These are phyloP conservation scores for Keiferia lycopersicella DNA, from an alignment of 2,888 invertebrate species.

Conservation along the genomic window DNA sequence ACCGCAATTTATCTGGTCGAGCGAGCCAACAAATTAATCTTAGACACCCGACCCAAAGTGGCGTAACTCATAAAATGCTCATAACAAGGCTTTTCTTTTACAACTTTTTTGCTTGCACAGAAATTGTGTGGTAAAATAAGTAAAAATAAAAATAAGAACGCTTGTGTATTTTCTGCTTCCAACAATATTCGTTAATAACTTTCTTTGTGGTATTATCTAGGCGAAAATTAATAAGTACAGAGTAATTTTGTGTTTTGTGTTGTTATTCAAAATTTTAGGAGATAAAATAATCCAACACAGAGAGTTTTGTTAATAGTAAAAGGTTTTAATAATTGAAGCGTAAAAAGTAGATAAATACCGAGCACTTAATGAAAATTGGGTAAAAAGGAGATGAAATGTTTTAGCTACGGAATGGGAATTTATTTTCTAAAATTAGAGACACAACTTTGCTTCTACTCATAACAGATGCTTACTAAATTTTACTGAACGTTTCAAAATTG, in stretches of 20 bases:
- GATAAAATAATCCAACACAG: background rate
- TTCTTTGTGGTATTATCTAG: constrained; percentile 14
- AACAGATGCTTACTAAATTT: too few species aligned
- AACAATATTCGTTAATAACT: constrained; percentile 17
- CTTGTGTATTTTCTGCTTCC: constrained; percentile 14
- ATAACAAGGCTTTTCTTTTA: constrained; percentile 22
- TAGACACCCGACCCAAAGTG: constrained; percentile 20
- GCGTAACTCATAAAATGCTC: constrained; percentile 22
- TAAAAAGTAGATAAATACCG: constrained; percentile 10
- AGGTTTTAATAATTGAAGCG: background rate
- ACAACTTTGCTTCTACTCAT: background rate
- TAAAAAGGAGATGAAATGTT: background rate
- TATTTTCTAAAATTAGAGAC: background rate
- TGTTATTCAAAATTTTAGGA: background rate
- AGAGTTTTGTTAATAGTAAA: background rate
- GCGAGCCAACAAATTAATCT: constrained; percentile 53
- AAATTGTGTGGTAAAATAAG: constrained; percentile 16
- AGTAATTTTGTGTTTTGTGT: background rate
- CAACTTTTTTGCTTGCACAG: constrained; percentile 21
- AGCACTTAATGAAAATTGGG: background rate
- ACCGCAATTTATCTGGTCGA: constrained; percentile 51
- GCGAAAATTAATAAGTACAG: background rate
- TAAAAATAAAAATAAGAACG: background rate
- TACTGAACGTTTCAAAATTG: too few species aligned
- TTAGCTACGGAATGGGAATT: background rate